Evolutionary conservation across 1,140 invertebrate genomes (phyloP), one percentile per base, ranked within the genome.

Genomic region (Tribolium castaneum): DNA sequence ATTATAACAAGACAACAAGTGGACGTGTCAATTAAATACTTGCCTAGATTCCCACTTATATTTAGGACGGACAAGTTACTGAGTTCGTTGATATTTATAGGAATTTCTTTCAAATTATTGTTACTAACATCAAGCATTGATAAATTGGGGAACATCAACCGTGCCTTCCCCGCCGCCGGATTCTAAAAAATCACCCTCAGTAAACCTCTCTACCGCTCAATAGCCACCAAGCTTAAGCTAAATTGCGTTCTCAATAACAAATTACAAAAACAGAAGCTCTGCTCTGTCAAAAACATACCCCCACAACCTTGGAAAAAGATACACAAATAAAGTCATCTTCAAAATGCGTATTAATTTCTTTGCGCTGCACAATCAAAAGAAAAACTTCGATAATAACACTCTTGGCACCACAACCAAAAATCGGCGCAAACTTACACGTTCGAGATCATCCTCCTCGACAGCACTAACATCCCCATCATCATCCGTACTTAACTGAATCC

Each of bases 51-150:
- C 30, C 95, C 95, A 84, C 94, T 95, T 4, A 99, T 91, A 85
- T 98, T 98, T 5, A 99, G 88, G n/a, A 99, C 96, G 39, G 97
- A 97, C 0, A 99, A 88, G 85, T 96, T 96, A 50, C 87, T 90
- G 0, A 99, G 89, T 84, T 98, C 94, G 80, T 96, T 93, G 62
- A 99, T 93, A 59, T 94, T 94, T 0, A 91, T 86, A 1, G 98
- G 96, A 52, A 99, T 92, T 82, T 93, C 92, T 78, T 88, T 90
- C 3, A 98, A 86, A 30, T 90, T 89, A 87, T 99, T 99, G 83
- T 95, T 94, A 81, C 95, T 97, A 5, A 99, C 91, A 87, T 99
- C 98, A 79, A 99, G 87, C 93, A 97, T 97, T 0, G 96, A 98
- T 45, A 99, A 90, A 84, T 95, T 95, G 0, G 98, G 98, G 88